Conservation (phyloP, 2,113 vertebrate genomes). For the Oxyruncus cristatus region DNA sequence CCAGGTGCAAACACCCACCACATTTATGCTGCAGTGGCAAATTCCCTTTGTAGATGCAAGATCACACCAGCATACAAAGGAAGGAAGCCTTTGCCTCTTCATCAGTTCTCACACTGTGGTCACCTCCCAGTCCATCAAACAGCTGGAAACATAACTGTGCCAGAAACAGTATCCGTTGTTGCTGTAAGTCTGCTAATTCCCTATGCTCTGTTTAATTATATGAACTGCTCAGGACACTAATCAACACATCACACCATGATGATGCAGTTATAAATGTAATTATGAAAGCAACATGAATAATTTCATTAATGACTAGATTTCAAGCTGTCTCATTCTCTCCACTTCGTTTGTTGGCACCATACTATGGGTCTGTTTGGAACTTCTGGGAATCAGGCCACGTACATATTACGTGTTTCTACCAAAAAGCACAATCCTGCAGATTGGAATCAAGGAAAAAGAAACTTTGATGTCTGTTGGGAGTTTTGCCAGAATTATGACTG, state of each 20-base stretch:
- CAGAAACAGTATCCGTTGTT: background rate
- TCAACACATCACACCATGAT: constrained; percentile 24
- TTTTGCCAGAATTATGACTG: background rate
- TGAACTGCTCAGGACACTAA: constrained; percentile 7
- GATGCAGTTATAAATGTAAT: constrained; percentile 45
- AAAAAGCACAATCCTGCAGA: background rate
- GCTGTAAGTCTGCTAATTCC: background rate
- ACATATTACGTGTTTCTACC: background rate
- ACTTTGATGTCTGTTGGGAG: background rate
- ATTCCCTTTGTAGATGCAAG: background rate
- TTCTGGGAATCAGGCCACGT: background rate
- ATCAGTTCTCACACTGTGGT: background rate
- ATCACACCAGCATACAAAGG: background rate
- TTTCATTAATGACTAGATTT: constrained; percentile 29
- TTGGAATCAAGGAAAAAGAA: background rate
- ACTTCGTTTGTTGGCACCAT: background rate
- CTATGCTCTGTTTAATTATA: background rate
- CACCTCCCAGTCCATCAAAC: background rate
- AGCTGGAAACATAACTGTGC: background rate
- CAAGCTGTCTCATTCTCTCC: constrained; percentile 8
- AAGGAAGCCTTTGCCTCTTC: background rate
- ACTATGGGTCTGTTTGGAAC: background rate
- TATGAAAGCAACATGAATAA: constrained; percentile 43
- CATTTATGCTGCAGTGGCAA: background rate
- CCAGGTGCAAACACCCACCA: accelerated